Evolutionary conservation across 2,888 invertebrate species (phyloP).

Genomic region (Magallana nippona): DNA sequence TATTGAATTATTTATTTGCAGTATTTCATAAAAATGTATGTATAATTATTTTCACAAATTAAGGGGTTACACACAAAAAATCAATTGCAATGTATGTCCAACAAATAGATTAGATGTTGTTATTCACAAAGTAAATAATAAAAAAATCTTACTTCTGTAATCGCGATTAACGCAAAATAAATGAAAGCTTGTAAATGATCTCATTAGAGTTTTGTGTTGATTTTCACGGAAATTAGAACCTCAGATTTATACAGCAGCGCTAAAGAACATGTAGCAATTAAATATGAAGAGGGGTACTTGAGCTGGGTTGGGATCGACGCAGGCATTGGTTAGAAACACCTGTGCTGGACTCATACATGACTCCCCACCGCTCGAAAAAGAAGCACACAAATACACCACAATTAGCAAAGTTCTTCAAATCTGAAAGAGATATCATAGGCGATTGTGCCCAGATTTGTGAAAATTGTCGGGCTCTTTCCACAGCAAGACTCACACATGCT

Average conservation of each 20-base stretch:
- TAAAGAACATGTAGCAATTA: constrained; percentile 54
- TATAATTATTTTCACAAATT: neutral
- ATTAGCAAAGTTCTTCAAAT: constrained; percentile 41
- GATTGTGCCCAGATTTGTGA: constrained; percentile 41
- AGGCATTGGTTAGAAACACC: constrained; percentile 45
- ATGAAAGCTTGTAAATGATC: constrained; percentile 46
- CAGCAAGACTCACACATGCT: constrained; percentile 2
- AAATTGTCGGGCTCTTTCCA: constrained; percentile 10
- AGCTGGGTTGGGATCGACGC: constrained; percentile 47
- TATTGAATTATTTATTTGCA: neutral
- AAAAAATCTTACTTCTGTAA: neutral
- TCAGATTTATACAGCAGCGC: constrained; percentile 42
- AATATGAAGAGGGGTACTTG: constrained; percentile 51
- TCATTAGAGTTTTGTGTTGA: constrained; percentile 51
- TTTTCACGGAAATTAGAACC: constrained; percentile 50
- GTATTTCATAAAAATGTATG: neutral
- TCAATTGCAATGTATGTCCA: neutral
- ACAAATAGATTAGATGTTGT: constrained; percentile 26
- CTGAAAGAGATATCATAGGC: constrained; percentile 50
- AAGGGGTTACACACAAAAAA: neutral
- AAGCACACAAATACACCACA: constrained; percentile 37
- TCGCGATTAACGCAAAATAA: constrained; percentile 23
- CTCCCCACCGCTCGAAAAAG: constrained; percentile 41
- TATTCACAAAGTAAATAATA: constrained; percentile 37
- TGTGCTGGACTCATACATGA: constrained; percentile 45